phyloP scores from a whole-genome alignment of 1,140 invertebrate species.

The Drosophila navojoa region DNA sequence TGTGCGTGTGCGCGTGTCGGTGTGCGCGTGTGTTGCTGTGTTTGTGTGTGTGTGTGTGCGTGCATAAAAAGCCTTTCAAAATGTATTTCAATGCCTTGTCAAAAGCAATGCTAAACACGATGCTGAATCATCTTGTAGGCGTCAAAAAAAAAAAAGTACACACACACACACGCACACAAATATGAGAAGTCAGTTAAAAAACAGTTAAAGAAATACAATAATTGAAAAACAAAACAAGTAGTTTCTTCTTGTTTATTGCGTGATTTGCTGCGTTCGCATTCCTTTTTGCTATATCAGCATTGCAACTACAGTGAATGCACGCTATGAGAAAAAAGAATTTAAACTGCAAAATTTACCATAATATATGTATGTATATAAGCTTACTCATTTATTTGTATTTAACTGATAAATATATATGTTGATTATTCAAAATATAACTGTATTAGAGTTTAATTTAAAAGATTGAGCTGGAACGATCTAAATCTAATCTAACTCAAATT shows the following conservation, averaged over 20 bases:
- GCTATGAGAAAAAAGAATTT: neutral
- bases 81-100: conserved; percentile 13
- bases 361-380: no score
- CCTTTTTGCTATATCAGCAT: neutral
- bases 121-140: conserved; percentile 11
- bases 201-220: neutral
- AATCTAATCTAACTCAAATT: no score
- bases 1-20: neutral
- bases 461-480: no score
- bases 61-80: conserved; percentile 28
- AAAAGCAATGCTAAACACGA: conserved; percentile 9
- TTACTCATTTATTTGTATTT: no score
- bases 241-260: neutral
- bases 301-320: neutral
- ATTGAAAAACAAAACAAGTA: neutral
- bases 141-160: neutral
- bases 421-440: no score
- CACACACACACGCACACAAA: no score
- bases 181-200: neutral
- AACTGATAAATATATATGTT: no score
- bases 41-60: neutral
- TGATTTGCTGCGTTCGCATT: no score
- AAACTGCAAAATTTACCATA: no score
- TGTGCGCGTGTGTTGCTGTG: no score
- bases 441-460: no score